phyloP scores from a whole-genome alignment of 2,888 invertebrate species.

The Helleia helle region DNA sequence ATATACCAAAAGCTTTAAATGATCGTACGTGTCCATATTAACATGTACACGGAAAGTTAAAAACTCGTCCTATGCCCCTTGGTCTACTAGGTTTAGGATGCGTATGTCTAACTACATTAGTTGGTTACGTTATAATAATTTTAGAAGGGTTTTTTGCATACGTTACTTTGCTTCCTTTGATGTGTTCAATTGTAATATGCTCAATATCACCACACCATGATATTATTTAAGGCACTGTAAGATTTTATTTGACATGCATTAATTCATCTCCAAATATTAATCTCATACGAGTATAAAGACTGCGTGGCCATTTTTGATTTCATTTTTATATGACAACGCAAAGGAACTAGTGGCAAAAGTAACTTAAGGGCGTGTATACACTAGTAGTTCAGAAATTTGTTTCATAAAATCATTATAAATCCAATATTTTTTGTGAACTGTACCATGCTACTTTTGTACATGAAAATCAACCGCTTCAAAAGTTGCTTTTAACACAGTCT shows the following conservation, averaged over 20 bases:
- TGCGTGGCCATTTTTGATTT: conserved; percentile 21
- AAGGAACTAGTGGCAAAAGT: background rate
- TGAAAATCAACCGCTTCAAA: background rate
- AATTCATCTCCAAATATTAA: background rate
- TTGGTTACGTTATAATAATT: background rate
- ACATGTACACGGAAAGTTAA: conserved; percentile 2
- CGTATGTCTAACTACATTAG: conserved; percentile 22
- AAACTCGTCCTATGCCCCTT: conserved; percentile 15
- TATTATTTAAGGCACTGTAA: conserved; percentile 16
- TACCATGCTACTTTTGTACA: background rate
- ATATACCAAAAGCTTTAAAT: conserved; percentile 7
- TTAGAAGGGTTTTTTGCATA: conserved; percentile 4
- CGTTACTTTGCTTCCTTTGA: conserved; percentile 50
- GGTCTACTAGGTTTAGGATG: conserved; percentile 49
- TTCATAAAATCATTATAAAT: background rate
- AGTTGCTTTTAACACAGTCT: background rate
- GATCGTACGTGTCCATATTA: background rate
- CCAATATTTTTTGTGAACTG: no score
- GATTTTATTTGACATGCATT: conserved; percentile 8
- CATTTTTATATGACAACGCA: conserved; percentile 3
- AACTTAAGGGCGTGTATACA: background rate
- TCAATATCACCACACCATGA: conserved; percentile 34
- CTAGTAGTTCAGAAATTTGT: background rate
- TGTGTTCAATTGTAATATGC: conserved; percentile 65
- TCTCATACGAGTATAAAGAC: conserved; percentile 15